Percentiles rank a stretch among this genome's conserved stretches.
These are phyloP conservation scores for Phthorimaea operculella DNA, from an alignment of 1,140 invertebrate species.

Conservation along the genomic window DNA sequence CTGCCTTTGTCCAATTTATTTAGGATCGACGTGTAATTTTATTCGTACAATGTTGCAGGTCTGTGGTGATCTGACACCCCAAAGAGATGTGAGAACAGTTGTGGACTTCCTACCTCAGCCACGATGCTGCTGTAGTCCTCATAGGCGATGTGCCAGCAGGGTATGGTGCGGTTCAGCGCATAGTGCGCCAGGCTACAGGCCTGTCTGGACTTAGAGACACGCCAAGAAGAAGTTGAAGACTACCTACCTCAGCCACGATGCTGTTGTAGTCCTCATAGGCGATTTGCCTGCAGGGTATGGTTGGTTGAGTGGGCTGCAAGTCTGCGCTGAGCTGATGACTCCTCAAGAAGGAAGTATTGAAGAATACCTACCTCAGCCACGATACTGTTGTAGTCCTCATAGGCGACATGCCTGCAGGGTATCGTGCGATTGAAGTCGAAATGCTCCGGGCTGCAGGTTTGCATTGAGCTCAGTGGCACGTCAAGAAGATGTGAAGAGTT, in stretches of 20 bases:
- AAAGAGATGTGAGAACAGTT: too few relatives aligned
- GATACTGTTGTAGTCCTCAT: conserved; percentile 53
- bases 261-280: conserved; percentile 53
- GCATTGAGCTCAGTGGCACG: neutral
- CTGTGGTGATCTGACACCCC: too few relatives aligned
- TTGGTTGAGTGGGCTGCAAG: too few relatives aligned
- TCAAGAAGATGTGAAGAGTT: neutral
- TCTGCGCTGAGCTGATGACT: too few relatives aligned
- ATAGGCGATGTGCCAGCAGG: conserved; percentile 38
- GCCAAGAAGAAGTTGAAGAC: too few relatives aligned
- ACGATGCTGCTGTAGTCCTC: conserved; percentile 52
- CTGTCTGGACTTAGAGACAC: too few relatives aligned
- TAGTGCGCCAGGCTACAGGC: too few relatives aligned
- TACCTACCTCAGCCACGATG: conserved; percentile 53
- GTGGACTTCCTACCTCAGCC: conserved; percentile 55
- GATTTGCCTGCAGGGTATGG: conserved; percentile 29
- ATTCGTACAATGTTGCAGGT: too few relatives aligned
- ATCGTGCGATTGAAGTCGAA: conserved; percentile 23
- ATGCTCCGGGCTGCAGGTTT: conserved; percentile 24
- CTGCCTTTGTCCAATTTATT: too few relatives aligned
- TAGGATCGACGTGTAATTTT: too few relatives aligned
- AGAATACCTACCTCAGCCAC: conserved; percentile 55
- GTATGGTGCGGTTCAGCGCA: too few relatives aligned
- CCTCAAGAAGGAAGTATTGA: too few relatives aligned
- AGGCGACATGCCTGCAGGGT: conserved; percentile 34